Evolutionary conservation across 2,113 vertebrate genomes (phyloP).

Genomic region (Oncorhynchus nerka): DNA sequence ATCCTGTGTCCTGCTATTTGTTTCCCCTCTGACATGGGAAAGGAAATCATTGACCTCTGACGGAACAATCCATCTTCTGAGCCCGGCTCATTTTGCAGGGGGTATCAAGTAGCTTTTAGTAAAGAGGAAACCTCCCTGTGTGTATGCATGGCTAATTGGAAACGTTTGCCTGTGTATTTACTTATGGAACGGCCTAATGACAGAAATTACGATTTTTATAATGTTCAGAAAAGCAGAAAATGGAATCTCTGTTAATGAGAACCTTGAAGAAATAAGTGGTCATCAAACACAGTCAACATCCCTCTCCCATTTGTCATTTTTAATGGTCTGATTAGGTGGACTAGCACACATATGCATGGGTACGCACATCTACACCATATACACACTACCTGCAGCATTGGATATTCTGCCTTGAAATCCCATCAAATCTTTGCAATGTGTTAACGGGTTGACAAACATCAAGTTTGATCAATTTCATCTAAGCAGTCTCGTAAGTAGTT

Average conservation of each 20-base stretch:
- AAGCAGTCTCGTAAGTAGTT: conserved; percentile 51
- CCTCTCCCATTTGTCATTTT: conserved; percentile 2
- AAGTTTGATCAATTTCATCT: conserved; percentile 64
- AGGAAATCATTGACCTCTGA: conserved; percentile 77
- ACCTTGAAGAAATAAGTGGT: conserved; percentile 12
- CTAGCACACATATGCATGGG: neutral
- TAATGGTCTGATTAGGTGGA: neutral
- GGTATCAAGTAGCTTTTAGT: conserved; percentile 55
- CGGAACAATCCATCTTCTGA: conserved; percentile 64
- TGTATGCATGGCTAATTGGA: conserved; percentile 42
- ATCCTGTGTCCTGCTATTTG: conserved; percentile 83
- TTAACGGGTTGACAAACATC: conserved; percentile 46
- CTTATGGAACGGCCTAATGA: conserved; percentile 31
- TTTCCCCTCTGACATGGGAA: conserved; percentile 82
- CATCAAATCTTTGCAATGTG: conserved; percentile 30
- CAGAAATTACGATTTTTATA: neutral
- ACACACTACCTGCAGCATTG: neutral
- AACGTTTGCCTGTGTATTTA: conserved; percentile 15
- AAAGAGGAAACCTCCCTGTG: conserved; percentile 30
- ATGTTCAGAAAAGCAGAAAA: conserved; percentile 22
- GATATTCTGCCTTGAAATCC: conserved; percentile 1
- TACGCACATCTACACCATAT: too few species aligned
- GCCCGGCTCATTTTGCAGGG: conserved; percentile 38
- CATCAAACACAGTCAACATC: conserved; percentile 16
- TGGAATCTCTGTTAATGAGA: conserved; percentile 29